Base-by-base conservation (phyloP, 2,888 invertebrate genomes). In the Thereva nobilitata region DNA sequence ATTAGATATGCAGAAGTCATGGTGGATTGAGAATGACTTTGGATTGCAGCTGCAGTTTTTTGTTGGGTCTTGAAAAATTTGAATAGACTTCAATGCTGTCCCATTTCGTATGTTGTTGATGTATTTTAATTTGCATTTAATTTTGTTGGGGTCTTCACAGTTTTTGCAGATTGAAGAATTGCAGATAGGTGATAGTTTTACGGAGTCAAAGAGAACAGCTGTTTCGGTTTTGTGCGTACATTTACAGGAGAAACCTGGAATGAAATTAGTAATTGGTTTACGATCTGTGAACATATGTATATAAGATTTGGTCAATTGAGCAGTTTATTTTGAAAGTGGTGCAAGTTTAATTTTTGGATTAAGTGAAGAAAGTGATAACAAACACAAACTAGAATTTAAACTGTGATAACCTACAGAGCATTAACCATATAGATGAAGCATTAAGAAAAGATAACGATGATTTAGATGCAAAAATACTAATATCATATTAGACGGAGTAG, bases 241-340 rank as follows among this genome's bases (percentile, higher is more conserved):
- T 61, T 76, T 72, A 70, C 86, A 86, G 10, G 75, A 73, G 65
- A 83, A 75, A 69, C 78, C 85, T 85, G 5, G 65, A 63, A 54
- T 64, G 38, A 68, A 45, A 35, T 23, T 49, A 35, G 12, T 41
- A 5, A 38, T 52, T 37, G 34, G 37, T 44, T n/a, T 38, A 64
- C 23, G 23, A 23, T 34, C 7, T 35, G n/a, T n/a, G n/a, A n/a
- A n/a, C n/a, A n/a, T n/a, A n/a, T n/a, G n/a, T n/a, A 44, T 40
- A 44, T 53, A 42, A 7, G 40, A 54, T 47, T 47, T 10, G 1
- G 10, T 52, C 3, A 52, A 34, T 52, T 52, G 6, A 52, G 4
- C 7, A 4, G 4, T 35, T 52, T 34, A 4, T 6, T 7, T 4
- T 5, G 23, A n/a, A n/a, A n/a, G n/a, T n/a, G n/a, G n/a, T n/a